These are phyloP conservation scores for Apolygus lucorum DNA, from an alignment of 1,140 invertebrate species.

Conservation along the genomic window DNA sequence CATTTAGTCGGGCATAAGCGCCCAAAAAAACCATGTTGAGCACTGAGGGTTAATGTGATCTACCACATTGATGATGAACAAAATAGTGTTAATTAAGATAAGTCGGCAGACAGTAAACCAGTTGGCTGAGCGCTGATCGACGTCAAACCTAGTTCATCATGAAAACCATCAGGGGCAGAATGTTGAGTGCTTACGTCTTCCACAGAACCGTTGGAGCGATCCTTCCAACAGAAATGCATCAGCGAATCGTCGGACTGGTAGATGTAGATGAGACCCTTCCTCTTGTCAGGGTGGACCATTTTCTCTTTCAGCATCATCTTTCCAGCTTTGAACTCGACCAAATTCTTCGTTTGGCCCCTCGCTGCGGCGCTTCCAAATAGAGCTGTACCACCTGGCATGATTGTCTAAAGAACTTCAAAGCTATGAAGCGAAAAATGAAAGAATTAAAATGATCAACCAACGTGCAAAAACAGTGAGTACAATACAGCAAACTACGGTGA, in stretches of 20 bases:
- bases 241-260: conserved; percentile 92
- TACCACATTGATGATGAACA: too few species aligned
- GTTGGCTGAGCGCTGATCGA: too few species aligned
- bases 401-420: neutral
- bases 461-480: too few species aligned
- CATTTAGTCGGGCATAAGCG: too few species aligned
- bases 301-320: conserved; percentile 93
- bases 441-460: too few species aligned
- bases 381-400: conserved; percentile 53
- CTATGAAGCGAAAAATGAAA: too few species aligned
- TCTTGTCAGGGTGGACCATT: conserved; percentile 90
- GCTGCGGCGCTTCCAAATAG: conserved; percentile 62
- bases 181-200: conserved; percentile 56
- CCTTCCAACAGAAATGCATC: conserved; percentile 98
- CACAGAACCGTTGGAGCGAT: conserved; percentile 64
- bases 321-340: conserved; percentile 92
- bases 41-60: too few species aligned
- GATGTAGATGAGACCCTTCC: conserved; percentile 90
- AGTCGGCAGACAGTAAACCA: too few species aligned
- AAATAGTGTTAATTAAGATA: too few species aligned
- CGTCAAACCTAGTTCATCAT: too few species aligned
- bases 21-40: too few species aligned
- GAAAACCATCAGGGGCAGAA: conserved; percentile 10
- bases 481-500: too few species aligned
- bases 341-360: conserved; percentile 73